Base-by-base conservation (phyloP, 1,140 invertebrate species). In the Drosophila mayri region DNA sequence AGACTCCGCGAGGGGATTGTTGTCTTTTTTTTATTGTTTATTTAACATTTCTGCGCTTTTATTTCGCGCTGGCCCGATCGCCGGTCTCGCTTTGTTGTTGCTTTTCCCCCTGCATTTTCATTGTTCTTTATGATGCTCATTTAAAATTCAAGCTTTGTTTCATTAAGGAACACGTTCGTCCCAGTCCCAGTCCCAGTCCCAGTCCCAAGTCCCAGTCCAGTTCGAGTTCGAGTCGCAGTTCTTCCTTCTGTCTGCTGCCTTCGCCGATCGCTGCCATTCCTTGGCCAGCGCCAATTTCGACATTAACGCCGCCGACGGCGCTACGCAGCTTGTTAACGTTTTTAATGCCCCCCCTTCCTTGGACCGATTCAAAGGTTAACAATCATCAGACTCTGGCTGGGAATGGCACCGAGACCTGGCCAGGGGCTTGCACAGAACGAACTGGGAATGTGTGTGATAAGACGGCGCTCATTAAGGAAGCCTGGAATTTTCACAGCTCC, bases 131-230 rank as follows among this genome's bases (percentile, higher is more conserved):
- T 90, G 84, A 84, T 71, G 76, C 84, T 84, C 85, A 88, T 88
- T 88, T 88, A 88, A 88, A 87, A 90, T 90, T 84, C 84, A 88
- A 88, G 84, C 84, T 88, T 88, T 88, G 84, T 88, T 88, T 88
- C 84, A 88, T 88, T 90, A 88, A 88, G 85, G 88, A 88, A 88
- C 84, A 88, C 85, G 84, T 90, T 90, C 76, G 76, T 75, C 50
- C 50, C 54, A 54, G 64, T 47, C 40, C 1, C n/a, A 65, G 58
- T 37, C 25, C 8, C 7, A 44, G 63, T 20, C 10, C 16, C 5
- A 6, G 16, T 43, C 1, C 10, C 12, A 41, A 41, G 63, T 20
- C 10, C 16, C 5, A 6, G 16, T 43, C 1, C 10, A 47, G 44
- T 47, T 7, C 8, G 22, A 25, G 46, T 47, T 12, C 14, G 7